A percentile compares a stretch with the other conserved stretches of the same genome.
Evolutionary conservation across 2,888 invertebrate genomes (phyloP).

Genomic region (Sinhomidia bicolor): DNA sequence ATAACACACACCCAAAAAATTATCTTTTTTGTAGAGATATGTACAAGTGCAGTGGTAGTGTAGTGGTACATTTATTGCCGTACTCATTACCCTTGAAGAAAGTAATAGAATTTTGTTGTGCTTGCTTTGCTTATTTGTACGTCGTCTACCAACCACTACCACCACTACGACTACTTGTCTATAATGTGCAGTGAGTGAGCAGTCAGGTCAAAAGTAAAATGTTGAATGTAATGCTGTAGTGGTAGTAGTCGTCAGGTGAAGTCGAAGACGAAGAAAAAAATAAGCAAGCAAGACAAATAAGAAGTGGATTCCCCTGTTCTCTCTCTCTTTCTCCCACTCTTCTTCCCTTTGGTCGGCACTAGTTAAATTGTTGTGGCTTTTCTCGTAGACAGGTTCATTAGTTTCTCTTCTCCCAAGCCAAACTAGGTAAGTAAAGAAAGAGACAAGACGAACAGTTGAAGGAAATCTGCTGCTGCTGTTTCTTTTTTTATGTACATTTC

Average conservation of each 20-base stretch:
- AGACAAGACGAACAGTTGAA: background rate
- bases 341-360: too few relatives aligned
- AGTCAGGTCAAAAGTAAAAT: too few relatives aligned
- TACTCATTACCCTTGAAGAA: background rate
- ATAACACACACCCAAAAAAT: too few relatives aligned
- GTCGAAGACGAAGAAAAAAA: background rate
- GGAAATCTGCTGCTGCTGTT: constrained; percentile 5
- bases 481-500: background rate
- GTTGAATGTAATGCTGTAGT: too few relatives aligned
- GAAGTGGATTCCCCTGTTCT: constrained; percentile 5
- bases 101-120: background rate
- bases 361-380: constrained; percentile 51
- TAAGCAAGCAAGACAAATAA: background rate
- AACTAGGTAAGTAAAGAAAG: background rate
- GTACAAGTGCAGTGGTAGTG: too few relatives aligned
- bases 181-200: too few relatives aligned
- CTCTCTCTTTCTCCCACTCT: constrained; percentile 22
- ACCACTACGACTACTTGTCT: too few relatives aligned
- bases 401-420: background rate
- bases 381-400: constrained; percentile 46
- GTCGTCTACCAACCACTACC: too few relatives aligned
- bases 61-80: background rate
- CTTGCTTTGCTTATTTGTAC: too few relatives aligned
- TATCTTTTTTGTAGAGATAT: too few relatives aligned
- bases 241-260: background rate